These are phyloP conservation scores for Speoplatyrhinus poulsoni DNA, from an alignment of 2,113 vertebrate species.

Conservation along the genomic window DNA sequence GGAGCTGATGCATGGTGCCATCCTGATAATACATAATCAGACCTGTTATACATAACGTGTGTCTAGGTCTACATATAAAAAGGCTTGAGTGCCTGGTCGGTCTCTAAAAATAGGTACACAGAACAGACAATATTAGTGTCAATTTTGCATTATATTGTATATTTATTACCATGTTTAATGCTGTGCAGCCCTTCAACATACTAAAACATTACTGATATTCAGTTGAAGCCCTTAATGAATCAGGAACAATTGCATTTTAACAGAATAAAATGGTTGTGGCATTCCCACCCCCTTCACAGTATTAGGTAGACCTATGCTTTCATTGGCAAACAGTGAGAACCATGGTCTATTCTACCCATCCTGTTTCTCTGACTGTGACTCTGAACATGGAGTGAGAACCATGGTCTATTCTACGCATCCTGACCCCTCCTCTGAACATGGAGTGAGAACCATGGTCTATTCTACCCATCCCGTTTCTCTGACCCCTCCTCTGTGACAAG, in stretches of 20 bases:
- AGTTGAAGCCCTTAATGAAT: constrained; percentile 63
- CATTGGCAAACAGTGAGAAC: constrained; percentile 15
- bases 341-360: constrained; percentile 17
- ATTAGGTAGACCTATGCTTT: constrained; percentile 24
- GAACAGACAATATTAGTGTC: constrained; percentile 11
- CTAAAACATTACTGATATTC: constrained; percentile 41
- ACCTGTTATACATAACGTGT: constrained; percentile 5
- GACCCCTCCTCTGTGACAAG: constrained; percentile 11
- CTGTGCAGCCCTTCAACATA: constrained; percentile 23
- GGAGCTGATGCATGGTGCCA: constrained; percentile 3
- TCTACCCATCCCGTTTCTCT: constrained; percentile 19
- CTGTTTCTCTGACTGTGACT: constrained; percentile 19
- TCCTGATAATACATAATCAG: constrained; percentile 24
- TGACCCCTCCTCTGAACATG: constrained; percentile 14
- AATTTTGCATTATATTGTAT: background rate
- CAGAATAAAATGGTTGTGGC: constrained; percentile 9
- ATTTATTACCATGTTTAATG: background rate
- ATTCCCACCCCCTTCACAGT: constrained; percentile 24
- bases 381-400: constrained; percentile 11
- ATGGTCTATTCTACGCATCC: constrained; percentile 17
- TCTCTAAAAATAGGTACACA: constrained; percentile 10
- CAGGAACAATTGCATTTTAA: constrained; percentile 31
- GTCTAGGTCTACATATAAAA: constrained; percentile 13
- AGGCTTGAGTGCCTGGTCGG: constrained; percentile 6
- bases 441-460: constrained; percentile 17